Percentiles rank a stretch among this genome's conserved stretches.
Conservation (phyloP, 2,888 invertebrate species). For the Leptinotarsa peninsularis region DNA sequence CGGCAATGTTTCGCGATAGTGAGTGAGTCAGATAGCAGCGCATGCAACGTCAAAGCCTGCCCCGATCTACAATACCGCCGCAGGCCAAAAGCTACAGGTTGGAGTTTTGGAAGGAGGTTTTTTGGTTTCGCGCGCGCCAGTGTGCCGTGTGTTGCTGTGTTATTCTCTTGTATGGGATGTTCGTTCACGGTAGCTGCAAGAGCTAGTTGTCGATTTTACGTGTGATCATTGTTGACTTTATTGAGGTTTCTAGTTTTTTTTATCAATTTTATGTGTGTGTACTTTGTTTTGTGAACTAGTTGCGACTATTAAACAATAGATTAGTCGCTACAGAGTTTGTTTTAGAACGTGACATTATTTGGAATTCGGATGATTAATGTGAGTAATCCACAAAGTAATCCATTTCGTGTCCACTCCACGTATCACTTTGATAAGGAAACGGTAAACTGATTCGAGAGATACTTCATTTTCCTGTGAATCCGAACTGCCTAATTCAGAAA, state of each 20-base stretch:
- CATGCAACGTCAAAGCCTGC: constrained; percentile 9
- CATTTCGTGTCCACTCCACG: no score
- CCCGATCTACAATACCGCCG: constrained; percentile 4
- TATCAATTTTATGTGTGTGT: background rate
- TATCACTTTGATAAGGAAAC: no score
- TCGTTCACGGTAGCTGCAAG: background rate
- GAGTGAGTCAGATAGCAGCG: constrained; percentile 13
- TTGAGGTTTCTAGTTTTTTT: background rate
- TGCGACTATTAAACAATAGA: background rate
- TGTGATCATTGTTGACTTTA: constrained; percentile 3
- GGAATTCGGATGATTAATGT: constrained; percentile 1
- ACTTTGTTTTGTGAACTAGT: background rate
- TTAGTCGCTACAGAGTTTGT: background rate
- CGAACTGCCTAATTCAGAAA: no score
- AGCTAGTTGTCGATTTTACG: background rate
- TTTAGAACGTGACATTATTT: background rate
- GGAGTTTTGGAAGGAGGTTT: constrained; percentile 41
- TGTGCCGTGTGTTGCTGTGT: constrained; percentile 9
- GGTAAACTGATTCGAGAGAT: no score
- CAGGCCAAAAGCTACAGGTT: constrained; percentile 56
- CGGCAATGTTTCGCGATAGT: constrained; percentile 6
- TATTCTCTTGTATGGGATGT: constrained; percentile 22
- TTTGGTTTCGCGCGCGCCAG: constrained; percentile 35
- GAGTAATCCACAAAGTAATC: background rate
- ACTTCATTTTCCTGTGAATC: no score